Conservation (phyloP, 2,113 vertebrate genomes). For the Collichthys lucidus region DNA sequence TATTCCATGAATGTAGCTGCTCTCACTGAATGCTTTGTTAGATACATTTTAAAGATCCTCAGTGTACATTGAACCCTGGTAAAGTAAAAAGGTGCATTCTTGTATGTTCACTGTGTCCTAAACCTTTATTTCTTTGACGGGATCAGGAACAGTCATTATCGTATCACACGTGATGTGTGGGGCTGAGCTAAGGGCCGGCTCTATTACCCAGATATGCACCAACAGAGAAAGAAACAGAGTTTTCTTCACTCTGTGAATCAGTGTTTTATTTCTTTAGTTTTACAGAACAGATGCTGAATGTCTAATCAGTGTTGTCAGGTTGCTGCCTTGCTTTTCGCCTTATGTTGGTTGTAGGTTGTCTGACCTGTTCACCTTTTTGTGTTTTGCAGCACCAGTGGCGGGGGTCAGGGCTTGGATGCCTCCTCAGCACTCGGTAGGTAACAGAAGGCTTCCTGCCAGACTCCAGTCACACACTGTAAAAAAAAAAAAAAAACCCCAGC, state of each 20-base stretch:
- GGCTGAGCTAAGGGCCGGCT: not conserved
- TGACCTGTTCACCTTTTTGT: not conserved
- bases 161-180: not conserved
- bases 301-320: not conserved
- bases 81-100: not conserved
- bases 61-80: too few relatives aligned
- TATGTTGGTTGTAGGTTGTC: not conserved
- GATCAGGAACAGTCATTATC: not conserved
- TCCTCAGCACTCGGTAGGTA: conserved; percentile 80
- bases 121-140: not conserved
- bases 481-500: too few relatives aligned
- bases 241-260: not conserved
- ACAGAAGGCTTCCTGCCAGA: not conserved
- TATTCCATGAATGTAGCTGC: not conserved
- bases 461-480: not conserved
- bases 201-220: not conserved
- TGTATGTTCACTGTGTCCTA: not conserved
- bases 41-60: too few relatives aligned
- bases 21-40: not conserved
- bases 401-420: conserved; percentile 74
- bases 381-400: conserved; percentile 67
- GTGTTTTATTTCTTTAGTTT: not conserved
- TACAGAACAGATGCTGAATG: not conserved
- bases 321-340: not conserved
- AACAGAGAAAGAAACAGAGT: not conserved